phyloP scores from a whole-genome alignment of 2,888 invertebrate species.

The Caenorhabditis sp. region DNA sequence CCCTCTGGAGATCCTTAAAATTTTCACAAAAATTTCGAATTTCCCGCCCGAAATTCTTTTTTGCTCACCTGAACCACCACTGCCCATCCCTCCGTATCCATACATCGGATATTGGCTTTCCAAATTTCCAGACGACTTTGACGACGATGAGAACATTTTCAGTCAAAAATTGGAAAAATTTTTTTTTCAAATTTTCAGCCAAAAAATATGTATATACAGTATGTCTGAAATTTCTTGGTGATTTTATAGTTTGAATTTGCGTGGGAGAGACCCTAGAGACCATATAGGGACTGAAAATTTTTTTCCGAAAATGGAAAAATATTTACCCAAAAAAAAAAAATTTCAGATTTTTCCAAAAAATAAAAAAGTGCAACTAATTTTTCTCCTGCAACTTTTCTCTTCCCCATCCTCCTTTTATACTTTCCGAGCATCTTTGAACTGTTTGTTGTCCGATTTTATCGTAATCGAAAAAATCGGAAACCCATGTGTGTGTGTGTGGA shows the following conservation, averaged over 20 bases:
- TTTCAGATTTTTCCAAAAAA: too few species aligned
- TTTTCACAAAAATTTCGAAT: not conserved
- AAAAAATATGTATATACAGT: too few species aligned
- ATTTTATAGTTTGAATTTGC: not conserved
- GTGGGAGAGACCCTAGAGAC: not conserved
- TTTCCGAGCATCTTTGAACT: constrained; percentile 1
- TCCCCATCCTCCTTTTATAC: not conserved
- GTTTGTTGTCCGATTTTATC: constrained; percentile 2
- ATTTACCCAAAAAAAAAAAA: not conserved
- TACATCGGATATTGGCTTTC: not conserved
- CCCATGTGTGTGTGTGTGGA: too few species aligned
- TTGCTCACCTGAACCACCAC: not conserved
- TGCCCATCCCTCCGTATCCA: not conserved
- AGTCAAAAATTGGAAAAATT: too few species aligned
- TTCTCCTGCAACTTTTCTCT: not conserved
- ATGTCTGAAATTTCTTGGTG: not conserved
- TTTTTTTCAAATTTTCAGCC: too few species aligned
- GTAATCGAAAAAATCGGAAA: constrained; percentile 6
- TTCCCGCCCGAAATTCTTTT: not conserved
- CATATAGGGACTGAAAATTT: not conserved
- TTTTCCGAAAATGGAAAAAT: not conserved
- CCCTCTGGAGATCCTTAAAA: too few species aligned
- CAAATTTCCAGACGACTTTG: constrained; percentile 1
- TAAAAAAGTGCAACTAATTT: too few species aligned
- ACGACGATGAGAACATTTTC: not conserved